phyloP scores from a whole-genome alignment of 2,888 invertebrate genomes.

The Chrysotoxum bicinctum region DNA sequence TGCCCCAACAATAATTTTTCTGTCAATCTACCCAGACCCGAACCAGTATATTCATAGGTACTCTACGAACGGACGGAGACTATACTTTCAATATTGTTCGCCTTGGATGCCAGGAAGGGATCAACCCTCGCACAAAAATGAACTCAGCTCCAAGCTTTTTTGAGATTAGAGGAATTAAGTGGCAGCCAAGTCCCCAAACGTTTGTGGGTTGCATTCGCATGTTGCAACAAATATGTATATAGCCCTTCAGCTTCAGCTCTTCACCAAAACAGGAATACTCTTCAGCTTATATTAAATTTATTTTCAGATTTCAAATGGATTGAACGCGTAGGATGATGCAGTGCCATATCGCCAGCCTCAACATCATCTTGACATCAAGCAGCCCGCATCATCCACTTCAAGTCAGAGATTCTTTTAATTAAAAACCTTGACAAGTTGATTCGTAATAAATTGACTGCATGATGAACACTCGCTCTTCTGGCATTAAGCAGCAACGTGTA shows the following conservation, averaged over 20 bases:
- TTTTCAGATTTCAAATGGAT: constrained; percentile 28
- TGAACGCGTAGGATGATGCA: constrained; percentile 31
- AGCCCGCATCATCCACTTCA: constrained; percentile 21
- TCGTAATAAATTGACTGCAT: constrained; percentile 66
- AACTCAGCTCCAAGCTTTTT: constrained; percentile 37
- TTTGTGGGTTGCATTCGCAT: constrained; percentile 47
- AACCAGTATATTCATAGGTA: neutral
- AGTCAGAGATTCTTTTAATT: constrained; percentile 56
- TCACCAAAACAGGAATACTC: constrained; percentile 17
- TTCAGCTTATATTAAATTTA: constrained; percentile 17
- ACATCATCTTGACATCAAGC: constrained; percentile 11
- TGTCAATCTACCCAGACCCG: constrained; percentile 30
- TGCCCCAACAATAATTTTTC: constrained; percentile 54
- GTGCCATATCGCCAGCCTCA: constrained; percentile 9
- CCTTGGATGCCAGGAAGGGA: neutral
- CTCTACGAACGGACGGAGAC: neutral
- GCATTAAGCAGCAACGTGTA: constrained; percentile 42
- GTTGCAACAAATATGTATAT: neutral
- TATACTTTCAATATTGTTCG: neutral
- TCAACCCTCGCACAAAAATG: constrained; percentile 10
- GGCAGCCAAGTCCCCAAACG: constrained; percentile 55
- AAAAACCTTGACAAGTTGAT: constrained; percentile 69
- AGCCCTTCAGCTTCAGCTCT: neutral
- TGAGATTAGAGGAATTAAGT: constrained; percentile 69
- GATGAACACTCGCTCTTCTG: constrained; percentile 32